Conservation (phyloP, 2,113 vertebrate species). For the Lepus timidus region DNA sequence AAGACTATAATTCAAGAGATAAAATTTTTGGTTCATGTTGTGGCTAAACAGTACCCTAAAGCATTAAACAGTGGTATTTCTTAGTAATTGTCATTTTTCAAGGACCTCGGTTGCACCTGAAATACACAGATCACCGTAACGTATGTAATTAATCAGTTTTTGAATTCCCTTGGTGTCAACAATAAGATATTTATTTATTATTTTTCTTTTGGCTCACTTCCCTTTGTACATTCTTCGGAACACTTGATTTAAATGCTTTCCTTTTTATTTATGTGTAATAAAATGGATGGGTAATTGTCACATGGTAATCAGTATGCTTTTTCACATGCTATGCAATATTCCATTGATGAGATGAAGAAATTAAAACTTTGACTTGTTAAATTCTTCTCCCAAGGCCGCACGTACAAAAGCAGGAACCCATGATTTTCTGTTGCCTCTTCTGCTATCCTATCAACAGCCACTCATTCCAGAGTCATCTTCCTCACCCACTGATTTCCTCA, state of each 20-base stretch:
- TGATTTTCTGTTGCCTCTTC: background rate
- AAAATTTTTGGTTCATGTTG: background rate
- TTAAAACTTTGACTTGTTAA: fast-evolving
- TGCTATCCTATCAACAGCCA: no score
- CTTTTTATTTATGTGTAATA: background rate
- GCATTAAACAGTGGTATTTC: background rate
- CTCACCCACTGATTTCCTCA: background rate
- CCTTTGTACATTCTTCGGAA: background rate
- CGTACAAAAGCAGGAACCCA: background rate
- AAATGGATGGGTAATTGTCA: background rate
- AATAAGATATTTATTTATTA: background rate
- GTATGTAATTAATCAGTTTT: background rate
- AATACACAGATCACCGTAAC: background rate
- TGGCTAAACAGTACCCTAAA: background rate
- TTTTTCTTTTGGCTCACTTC: background rate
- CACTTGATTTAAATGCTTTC: background rate
- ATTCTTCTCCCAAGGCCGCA: background rate
- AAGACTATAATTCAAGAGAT: background rate
- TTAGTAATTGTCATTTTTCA: background rate
- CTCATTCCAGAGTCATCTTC: background rate
- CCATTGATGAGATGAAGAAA: background rate
- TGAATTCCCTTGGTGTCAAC: background rate
- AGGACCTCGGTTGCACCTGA: background rate
- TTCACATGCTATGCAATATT: background rate
- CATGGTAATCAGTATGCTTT: background rate